These are phyloP conservation scores for Limosa lapponica DNA, from an alignment of 2,797 vertebrate species.

Conservation along the genomic window DNA sequence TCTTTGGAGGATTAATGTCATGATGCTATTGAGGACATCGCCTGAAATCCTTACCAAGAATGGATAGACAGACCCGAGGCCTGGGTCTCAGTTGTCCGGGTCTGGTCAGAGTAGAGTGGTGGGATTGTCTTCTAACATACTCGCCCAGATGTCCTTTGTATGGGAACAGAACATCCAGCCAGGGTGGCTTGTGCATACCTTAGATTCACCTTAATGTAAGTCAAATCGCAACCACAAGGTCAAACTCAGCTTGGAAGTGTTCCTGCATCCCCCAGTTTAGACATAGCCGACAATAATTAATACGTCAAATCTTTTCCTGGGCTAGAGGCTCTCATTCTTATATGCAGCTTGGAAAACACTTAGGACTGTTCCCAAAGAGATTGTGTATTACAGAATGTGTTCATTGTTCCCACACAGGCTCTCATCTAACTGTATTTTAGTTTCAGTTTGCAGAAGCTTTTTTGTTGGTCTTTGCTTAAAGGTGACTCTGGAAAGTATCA, in stretches of 20 bases:
- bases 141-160: not conserved
- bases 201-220: not conserved
- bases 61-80: not conserved
- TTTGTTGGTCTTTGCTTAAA: not conserved
- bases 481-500: not conserved
- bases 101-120: not conserved
- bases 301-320: not conserved
- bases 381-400: not conserved
- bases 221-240: not conserved
- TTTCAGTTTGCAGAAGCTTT: not conserved
- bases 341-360: not conserved
- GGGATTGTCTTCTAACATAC: not conserved
- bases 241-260: not conserved
- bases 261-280: not conserved
- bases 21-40: not conserved
- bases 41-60: not conserved
- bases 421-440: not conserved
- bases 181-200: not conserved
- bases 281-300: not conserved
- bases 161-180: not conserved
- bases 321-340: not conserved
- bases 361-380: not conserved
- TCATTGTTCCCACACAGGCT: not conserved
- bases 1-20: not conserved
- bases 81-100: not conserved